phyloP scores from a whole-genome alignment of 2,888 invertebrate genomes.

The Tiliacea citrago region DNA sequence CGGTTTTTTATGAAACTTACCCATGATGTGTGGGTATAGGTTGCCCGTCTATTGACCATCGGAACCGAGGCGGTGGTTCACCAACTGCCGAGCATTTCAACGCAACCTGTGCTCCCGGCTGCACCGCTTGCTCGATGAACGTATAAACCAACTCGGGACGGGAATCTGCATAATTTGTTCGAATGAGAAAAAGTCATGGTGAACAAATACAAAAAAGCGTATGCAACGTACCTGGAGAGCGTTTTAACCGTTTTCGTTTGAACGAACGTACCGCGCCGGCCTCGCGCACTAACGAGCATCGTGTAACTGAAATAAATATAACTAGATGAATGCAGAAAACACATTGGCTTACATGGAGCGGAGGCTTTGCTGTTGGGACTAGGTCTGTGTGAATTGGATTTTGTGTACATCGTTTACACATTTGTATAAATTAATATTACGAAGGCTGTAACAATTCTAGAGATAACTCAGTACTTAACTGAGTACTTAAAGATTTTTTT shows the following conservation, averaged over 20 bases:
- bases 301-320: slow-evolving; percentile 81
- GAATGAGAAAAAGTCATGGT: slow-evolving; percentile 56
- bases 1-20: slow-evolving; percentile 67
- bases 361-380: slow-evolving; percentile 62
- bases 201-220: slow-evolving; percentile 59
- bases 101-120: slow-evolving; percentile 94
- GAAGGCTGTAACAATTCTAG: neutral
- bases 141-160: slow-evolving; percentile 95
- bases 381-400: slow-evolving; percentile 61
- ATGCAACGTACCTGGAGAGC: slow-evolving; percentile 80
- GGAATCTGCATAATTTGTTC: slow-evolving; percentile 90
- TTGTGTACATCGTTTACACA: slow-evolving; percentile 7
- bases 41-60: slow-evolving; percentile 86
- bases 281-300: slow-evolving; percentile 84
- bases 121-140: slow-evolving; percentile 94
- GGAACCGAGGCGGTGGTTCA: slow-evolving; percentile 94
- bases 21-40: slow-evolving; percentile 87
- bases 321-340: slow-evolving; percentile 71
- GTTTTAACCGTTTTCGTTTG: slow-evolving; percentile 86
- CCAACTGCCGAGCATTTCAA: slow-evolving; percentile 96
- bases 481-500: neutral
- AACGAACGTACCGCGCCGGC: slow-evolving; percentile 74
- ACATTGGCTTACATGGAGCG: slow-evolving; percentile 49
- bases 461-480: neutral
- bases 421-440: neutral